These are phyloP conservation scores for Drosophila formosana DNA, from an alignment of 2,888 invertebrate genomes.

Conservation along the genomic window DNA sequence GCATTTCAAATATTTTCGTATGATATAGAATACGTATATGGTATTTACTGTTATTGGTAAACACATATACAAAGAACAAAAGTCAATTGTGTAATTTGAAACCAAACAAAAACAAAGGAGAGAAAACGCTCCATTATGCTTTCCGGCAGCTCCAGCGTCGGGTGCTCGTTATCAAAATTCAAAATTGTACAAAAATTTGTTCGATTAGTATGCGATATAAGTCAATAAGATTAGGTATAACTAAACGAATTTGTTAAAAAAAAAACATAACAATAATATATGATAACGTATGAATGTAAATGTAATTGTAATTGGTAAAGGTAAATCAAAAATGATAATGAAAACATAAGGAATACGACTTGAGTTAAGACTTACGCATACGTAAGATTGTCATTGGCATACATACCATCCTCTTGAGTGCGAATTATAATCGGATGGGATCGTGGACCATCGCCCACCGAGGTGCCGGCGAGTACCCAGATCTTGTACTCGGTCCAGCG, in stretches of 20 bases:
- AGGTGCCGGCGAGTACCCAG: slow-evolving; percentile 98
- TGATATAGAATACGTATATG: slow-evolving; percentile 11
- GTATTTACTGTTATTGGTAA: slow-evolving; percentile 35
- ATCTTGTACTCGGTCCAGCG: slow-evolving; percentile 98
- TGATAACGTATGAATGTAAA: slow-evolving; percentile 13
- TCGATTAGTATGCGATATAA: slow-evolving; percentile 65
- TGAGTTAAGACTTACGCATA: slow-evolving; percentile 70
- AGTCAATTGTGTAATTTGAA: slow-evolving; percentile 19
- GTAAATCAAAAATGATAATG: slow-evolving; percentile 19
- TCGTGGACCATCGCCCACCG: slow-evolving; percentile 97
- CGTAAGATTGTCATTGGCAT: slow-evolving; percentile 75
- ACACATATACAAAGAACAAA: slow-evolving; percentile 29
- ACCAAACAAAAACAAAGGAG: slow-evolving; percentile 20
- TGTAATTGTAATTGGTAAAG: neutral
- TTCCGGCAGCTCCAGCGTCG: slow-evolving; percentile 66
- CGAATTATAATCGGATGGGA: slow-evolving; percentile 96
- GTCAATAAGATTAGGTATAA: slow-evolving; percentile 32
- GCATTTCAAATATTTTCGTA: slow-evolving; percentile 18
- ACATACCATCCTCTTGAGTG: slow-evolving; percentile 99
- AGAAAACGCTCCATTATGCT: slow-evolving; percentile 65
- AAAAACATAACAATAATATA: slow-evolving; percentile 15
- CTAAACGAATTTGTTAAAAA: slow-evolving; percentile 23
- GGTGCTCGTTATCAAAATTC: slow-evolving; percentile 74
- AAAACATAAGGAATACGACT: slow-evolving; percentile 40
- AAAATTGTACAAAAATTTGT: slow-evolving; percentile 73